These are phyloP conservation scores for Calyptomena viridis DNA, from an alignment of 2,113 vertebrate species.

Conservation along the genomic window DNA sequence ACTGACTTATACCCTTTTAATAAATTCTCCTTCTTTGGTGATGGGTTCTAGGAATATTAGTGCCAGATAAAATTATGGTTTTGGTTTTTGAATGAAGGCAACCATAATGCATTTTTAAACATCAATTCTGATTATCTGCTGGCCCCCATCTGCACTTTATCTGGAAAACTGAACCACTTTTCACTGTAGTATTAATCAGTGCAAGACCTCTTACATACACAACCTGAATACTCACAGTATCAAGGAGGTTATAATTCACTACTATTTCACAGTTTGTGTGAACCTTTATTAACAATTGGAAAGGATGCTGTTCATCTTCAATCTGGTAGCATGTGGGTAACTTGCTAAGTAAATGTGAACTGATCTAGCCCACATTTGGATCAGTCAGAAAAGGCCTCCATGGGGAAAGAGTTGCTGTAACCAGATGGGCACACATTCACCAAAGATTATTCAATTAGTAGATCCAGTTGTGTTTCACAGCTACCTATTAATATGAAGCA, in stretches of 20 bases:
- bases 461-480: not conserved
- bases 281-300: not conserved
- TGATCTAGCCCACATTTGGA: not conserved
- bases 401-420: not conserved
- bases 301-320: not conserved
- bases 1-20: not conserved
- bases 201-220: not conserved
- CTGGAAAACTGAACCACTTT: not conserved
- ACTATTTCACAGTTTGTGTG: not conserved
- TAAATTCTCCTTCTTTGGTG: not conserved
- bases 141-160: not conserved
- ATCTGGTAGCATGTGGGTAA: not conserved
- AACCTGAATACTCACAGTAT: not conserved
- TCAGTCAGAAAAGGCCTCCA: not conserved
- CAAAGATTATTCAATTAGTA: not conserved
- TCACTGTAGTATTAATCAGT: not conserved
- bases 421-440: not conserved
- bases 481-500: not conserved
- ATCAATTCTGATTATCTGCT: not conserved
- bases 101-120: not conserved
- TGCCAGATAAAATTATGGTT: accelerated
- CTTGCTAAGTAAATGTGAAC: not conserved
- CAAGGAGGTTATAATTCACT: not conserved
- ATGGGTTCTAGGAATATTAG: not conserved
- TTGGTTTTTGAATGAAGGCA: not conserved